Evolutionary conservation across 35 echinoderm and acorn worm species (phyloP).

Genomic region (Chiridota heheva): DNA sequence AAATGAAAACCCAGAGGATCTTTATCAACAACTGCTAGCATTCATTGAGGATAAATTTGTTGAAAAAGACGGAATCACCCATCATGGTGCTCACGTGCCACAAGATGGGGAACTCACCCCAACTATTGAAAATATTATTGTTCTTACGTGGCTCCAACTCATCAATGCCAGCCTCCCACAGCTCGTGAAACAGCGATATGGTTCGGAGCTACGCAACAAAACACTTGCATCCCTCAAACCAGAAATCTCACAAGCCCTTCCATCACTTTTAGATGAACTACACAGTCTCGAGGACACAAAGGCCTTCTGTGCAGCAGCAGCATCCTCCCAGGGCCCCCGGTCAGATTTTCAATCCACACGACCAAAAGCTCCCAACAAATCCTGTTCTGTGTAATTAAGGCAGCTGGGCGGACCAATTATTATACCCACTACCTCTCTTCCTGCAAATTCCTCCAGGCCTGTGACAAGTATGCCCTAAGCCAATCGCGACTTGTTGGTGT

Average conservation of each 20-base stretch:
- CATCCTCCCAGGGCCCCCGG: too few relatives aligned
- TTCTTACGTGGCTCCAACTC: slow-evolving; percentile 63
- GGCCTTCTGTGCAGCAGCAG: too few relatives aligned
- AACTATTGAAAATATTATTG: slow-evolving; percentile 65
- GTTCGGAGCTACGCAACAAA: slow-evolving; percentile 34
- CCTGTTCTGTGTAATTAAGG: too few relatives aligned
- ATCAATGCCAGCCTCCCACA: slow-evolving; percentile 43
- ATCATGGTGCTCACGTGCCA: slow-evolving; percentile 44
- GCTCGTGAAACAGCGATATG: slow-evolving; percentile 67
- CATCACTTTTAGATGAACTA: too few relatives aligned
- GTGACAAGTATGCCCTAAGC: too few relatives aligned
- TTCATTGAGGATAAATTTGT: slow-evolving; percentile 51
- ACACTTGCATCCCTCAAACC: slow-evolving; percentile 59
- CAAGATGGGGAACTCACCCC: slow-evolving; percentile 72
- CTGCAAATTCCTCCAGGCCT: too few relatives aligned
- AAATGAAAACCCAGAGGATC: slow-evolving; percentile 49
- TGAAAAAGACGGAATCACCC: slow-evolving; percentile 20
- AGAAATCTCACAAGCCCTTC: slow-evolving; percentile 65
- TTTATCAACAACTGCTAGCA: slow-evolving; percentile 42
- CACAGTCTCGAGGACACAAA: too few relatives aligned
- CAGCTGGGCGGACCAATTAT: too few relatives aligned
- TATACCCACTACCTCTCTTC: too few relatives aligned
- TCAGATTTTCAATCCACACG: too few relatives aligned
- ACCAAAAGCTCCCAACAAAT: too few relatives aligned
- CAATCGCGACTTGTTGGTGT: too few relatives aligned